Percentiles rank a stretch among this genome's conserved stretches.
Evolutionary conservation across 2,113 vertebrate species (phyloP).

Genomic region (Cyprinodon variegatus): DNA sequence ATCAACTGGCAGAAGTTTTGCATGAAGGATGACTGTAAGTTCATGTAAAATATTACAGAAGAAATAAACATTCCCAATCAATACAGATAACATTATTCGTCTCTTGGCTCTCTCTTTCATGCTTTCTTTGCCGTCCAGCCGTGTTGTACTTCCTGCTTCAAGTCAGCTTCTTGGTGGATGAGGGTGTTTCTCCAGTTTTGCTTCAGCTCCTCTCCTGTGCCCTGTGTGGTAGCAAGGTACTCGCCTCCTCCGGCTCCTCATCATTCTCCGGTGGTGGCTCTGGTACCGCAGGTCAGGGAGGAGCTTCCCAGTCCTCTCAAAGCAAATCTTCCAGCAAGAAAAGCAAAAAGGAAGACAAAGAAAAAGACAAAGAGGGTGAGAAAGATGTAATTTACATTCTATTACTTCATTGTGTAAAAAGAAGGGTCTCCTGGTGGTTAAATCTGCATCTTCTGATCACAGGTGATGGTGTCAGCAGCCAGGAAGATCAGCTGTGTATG

Average conservation of each 20-base stretch:
- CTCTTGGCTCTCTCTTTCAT: neutral
- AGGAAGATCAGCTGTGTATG: conserved; percentile 96
- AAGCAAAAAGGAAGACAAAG: conserved; percentile 98
- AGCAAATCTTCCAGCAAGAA: conserved; percentile 95
- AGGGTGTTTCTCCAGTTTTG: conserved; percentile 94
- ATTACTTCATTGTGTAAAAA: neutral
- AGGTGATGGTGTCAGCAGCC: conserved; percentile 91
- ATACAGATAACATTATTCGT: neutral
- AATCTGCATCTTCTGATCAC: conserved; percentile 17
- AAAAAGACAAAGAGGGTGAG: conserved; percentile 96
- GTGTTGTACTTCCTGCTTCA: conserved; percentile 98
- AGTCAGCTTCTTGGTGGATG: conserved; percentile 97
- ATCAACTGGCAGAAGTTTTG: conserved; percentile 99
- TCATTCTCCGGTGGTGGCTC: conserved; percentile 67
- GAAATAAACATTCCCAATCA: conserved; percentile 1
- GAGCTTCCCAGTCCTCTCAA: conserved; percentile 86
- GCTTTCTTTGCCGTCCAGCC: conserved; percentile 73
- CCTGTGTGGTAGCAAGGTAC: conserved; percentile 95
- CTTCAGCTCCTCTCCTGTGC: conserved; percentile 96
- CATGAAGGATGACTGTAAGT: conserved; percentile 98
- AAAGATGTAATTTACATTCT: neutral
- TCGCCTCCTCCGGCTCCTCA: conserved; percentile 80
- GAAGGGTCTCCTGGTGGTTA: conserved; percentile 1
- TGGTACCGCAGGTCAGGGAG: conserved; percentile 73
- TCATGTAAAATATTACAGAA: neutral